Conservation (phyloP, 2,888 invertebrate species). For the Bruchidius siliquastri region DNA sequence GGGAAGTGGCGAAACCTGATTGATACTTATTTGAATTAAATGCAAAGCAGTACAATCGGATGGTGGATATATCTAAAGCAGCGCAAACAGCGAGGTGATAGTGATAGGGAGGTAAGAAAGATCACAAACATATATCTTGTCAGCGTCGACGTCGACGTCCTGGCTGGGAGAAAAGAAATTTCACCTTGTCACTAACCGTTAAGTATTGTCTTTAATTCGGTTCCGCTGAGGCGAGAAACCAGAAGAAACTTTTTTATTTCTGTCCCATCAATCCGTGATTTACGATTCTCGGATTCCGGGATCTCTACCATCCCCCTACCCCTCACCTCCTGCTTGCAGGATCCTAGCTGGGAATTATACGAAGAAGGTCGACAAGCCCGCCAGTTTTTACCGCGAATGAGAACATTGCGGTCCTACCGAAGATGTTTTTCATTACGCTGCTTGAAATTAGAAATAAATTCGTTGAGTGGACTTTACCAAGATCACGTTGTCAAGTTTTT, state of each 20-base stretch:
- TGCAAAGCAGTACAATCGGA: slow-evolving; percentile 31
- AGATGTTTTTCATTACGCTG: not conserved
- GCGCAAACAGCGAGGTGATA: slow-evolving; percentile 7
- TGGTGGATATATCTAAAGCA: slow-evolving; percentile 18
- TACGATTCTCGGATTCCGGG: not conserved
- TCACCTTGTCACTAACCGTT: slow-evolving; percentile 28
- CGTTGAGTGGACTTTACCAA: too few species aligned
- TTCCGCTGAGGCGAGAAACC: slow-evolving; percentile 9
- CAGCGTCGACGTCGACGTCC: slow-evolving; percentile 16
- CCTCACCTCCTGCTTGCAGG: not conserved
- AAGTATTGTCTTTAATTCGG: slow-evolving; percentile 30
- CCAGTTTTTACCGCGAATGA: not conserved
- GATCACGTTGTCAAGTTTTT: too few species aligned
- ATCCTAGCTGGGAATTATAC: not conserved
- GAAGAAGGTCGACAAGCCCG: not conserved
- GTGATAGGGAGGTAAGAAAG: slow-evolving; percentile 30
- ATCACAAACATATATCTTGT: slow-evolving; percentile 40
- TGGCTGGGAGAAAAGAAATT: not conserved
- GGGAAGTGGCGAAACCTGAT: slow-evolving; percentile 12
- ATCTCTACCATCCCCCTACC: not conserved
- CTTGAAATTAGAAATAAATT: too few species aligned
- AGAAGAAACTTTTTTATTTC: slow-evolving; percentile 8
- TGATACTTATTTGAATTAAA: slow-evolving; percentile 33
- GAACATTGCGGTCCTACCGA: not conserved
- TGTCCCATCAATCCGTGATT: not conserved